Evolutionary conservation across 2,888 invertebrate species (phyloP), one percentile per base, ranked within the genome.

Genomic region (Aplocera efformata): DNA sequence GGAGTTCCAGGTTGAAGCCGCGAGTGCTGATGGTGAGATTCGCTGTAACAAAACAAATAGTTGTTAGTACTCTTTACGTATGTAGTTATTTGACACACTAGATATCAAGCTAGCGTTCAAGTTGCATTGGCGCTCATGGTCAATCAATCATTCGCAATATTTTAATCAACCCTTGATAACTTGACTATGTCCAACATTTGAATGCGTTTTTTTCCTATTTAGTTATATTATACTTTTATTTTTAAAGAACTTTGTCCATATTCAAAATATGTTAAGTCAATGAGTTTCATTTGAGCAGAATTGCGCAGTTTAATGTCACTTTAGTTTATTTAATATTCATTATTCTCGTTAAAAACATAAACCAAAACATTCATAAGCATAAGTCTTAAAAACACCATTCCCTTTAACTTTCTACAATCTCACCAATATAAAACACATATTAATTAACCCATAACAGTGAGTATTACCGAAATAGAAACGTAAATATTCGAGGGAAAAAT

Each of bases 21-120:
- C 89, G 89, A 53, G 91, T 90, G 72, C 89, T 90, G 75, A 92
- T 91, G 74, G 91, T 91, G 79, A 92, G 89, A 83, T 91, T 90
- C 88, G 91, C 92, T 92, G 90, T 28, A 91, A 91, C 84, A 79
- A 53, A 10, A 50, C 41, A 63, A 42, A 34, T 22, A 7, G 2
- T 10, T n/a, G 13, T 45, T 21, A 31, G 5, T 3, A 17, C 13
- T 17, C 2, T 17, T 17, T 17, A 17, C n/a, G 13, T 5, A 2
- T 17, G 13, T 3, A 17, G 13, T 3, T 17, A n/a, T n/a, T n/a
- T n/a, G n/a, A n/a, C n/a, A n/a, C n/a, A n/a, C n/a, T n/a, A n/a
- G n/a, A n/a, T n/a, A n/a, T n/a, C n/a, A n/a, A n/a, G n/a, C n/a
- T n/a, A n/a, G n/a, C n/a, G n/a, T n/a, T n/a, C n/a, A n/a, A n/a